Evolutionary conservation across 2,797 vertebrate genomes (phyloP).

Genomic region (Thalassophryne amazonica): DNA sequence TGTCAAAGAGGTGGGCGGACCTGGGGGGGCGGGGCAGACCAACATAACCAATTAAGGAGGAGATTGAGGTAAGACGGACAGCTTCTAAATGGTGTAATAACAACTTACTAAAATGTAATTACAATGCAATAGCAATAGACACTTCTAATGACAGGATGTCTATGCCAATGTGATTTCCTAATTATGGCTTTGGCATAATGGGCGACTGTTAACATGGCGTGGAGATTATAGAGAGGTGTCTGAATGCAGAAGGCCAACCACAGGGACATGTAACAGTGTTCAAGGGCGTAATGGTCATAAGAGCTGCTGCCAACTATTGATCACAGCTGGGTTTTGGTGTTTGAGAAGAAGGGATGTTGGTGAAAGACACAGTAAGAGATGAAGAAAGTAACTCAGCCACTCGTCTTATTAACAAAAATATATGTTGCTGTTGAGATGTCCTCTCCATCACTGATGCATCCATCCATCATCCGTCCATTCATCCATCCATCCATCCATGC

Average conservation of each 20-base stretch:
- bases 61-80: slow-evolving; percentile 79
- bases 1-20: slow-evolving; percentile 65
- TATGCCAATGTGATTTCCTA: slow-evolving; percentile 74
- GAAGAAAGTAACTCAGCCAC: not conserved
- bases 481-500: slow-evolving; percentile 49
- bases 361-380: not conserved
- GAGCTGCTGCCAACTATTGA: slow-evolving; percentile 30
- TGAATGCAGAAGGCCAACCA: slow-evolving; percentile 62
- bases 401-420: not conserved
- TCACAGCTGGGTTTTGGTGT: slow-evolving; percentile 5
- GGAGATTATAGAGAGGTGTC: slow-evolving; percentile 78
- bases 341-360: not conserved
- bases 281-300: slow-evolving; percentile 38
- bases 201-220: slow-evolving; percentile 75
- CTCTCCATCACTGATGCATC: slow-evolving; percentile 23
- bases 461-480: slow-evolving; percentile 32
- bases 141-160: slow-evolving; percentile 76
- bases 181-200: slow-evolving; percentile 69
- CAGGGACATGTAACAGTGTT: slow-evolving; percentile 58
- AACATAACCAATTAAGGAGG: slow-evolving; percentile 80
- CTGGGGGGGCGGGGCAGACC: slow-evolving; percentile 62
- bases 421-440: not conserved
- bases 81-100: slow-evolving; percentile 77
- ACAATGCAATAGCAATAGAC: slow-evolving; percentile 77
- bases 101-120: slow-evolving; percentile 78